Base-by-base conservation (phyloP, 1,140 invertebrate genomes). In the Asbolus verrucosus region DNA sequence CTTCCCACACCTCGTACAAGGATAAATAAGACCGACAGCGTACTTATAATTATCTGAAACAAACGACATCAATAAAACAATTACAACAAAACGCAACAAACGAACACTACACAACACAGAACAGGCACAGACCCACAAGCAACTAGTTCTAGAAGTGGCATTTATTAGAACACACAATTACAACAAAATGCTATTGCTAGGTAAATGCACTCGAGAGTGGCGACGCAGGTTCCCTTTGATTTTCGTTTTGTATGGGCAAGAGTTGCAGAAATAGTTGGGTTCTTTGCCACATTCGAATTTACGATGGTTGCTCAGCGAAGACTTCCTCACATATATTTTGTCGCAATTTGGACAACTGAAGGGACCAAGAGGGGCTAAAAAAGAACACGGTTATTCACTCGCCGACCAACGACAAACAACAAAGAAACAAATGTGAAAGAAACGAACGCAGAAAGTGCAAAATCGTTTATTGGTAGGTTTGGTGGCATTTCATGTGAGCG, bases 281-380 rank as follows among this genome's bases (percentile, higher is more conserved):
- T 84, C 82, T 39, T 84, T 83, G 36, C 85, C 86, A 76, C 84
- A 86, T 50, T 85, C 83, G 46, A 84, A 85, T 2, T 81, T 84
- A 2, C 82, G 77, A 50, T 86, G 84, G 46, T 72, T 73, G n/a
- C 50, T 72, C 15, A 73, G 36, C 2, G 75, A 69, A n/a, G 62
- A 59, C 19, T 68, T 68, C 13, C 69, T 67, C 13, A 16, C 18
- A 33, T 77, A 77, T 2, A 19, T 60, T 54, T 75, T 77, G 1
- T 59, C 6, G 46, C 77, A 78, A 14, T 30, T 71, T 30, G 39
- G 24, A 50, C 72, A 74, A 11, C 8, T 54, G 46, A 54, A 54
- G 19, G 39, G 11, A 9, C 13, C 39, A 5, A 16, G 13, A 4
- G 16, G 5, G 39, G 21, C 46, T 54, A 54, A 54, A 54, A 27